Evolutionary conservation across 2,888 invertebrate genomes (phyloP), one percentile per base, ranked within the genome.

Genomic region (Drosophila imparisetae): DNA sequence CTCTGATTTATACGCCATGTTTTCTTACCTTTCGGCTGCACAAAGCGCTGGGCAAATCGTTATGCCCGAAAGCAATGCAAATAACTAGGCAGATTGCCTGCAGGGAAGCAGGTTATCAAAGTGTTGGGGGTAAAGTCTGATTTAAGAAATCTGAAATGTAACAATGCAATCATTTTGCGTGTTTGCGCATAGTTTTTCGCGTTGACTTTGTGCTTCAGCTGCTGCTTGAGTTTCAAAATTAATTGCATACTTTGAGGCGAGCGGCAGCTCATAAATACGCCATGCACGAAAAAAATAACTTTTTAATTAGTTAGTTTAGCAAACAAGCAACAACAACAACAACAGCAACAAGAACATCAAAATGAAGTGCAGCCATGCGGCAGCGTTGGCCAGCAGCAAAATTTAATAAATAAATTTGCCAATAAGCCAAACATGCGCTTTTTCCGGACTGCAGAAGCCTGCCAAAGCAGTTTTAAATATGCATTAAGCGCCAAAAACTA

Each of bases 401-500:
- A 80, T 80, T 85, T 83, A 88, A 88, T 86, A 85, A 85, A 88
- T 86, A 88, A 85, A 81, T 85, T 83, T 88, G 71, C 72, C 85
- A 86, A 85, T 85, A 86, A 86, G 75, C 85, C 83, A 81, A 86
- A 85, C 80, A 75, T 86, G 83, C 79, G 71, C 70, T 66, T 63
- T 75, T 61, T 62, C 72, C 53, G 42, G 71, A 45, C 65, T 49
- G 73, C 77, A 77, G 74, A 68, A 53, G 65, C 67, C 67, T 66
- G 58, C 66, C 70, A 78, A 78, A 83, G 69, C 72, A 64, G 67
- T 73, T 86, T 89, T 72, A 89, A 86, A 85, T 83, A 86, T 89
- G 77, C 77, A 83, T 84, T 82, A 81, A 81, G 77, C 75, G 63
- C 68, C 66, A 65, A 75, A 73, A 88, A 86, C 71, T 72, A 77